Evolutionary conservation across 2,797 vertebrate species (phyloP), one percentile per base, ranked within the genome.

Genomic region (Lacerta agilis): DNA sequence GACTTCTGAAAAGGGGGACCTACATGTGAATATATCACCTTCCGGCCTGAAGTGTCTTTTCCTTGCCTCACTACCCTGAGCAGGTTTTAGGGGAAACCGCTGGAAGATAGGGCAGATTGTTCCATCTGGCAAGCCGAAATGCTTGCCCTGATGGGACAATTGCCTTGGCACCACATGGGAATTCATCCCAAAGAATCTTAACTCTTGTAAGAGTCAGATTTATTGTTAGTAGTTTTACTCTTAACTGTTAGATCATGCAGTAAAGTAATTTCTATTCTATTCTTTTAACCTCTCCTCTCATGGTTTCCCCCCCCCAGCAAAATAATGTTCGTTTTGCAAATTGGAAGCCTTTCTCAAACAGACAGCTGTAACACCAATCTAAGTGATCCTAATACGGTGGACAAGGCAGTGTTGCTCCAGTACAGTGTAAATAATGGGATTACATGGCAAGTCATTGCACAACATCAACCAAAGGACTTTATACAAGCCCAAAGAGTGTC

Each of bases 291-390:
- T 29, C 61, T 55, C 33, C 38, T 82, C 90, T 13, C 87, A 15
- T 91, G 2, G 95, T 66, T 95, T 91, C 94, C 91, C 49, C 15
- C 15, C 49, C 17, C 33, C 97, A 99, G 99, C 96, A 99, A 99
- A 97, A 99, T 99, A 97, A 99, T 99, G 98, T 99, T 99, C 96
- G 99, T 99, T 96, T 97, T 99, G 96, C 99, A 99, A 98, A 99
- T 99, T 43, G 99, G 99, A 96, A 99, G 99, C 55, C 93, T 97
- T 55, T 96, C 98, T 1, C 99, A 99, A 94, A 99, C 98, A 36
- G 98, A 98, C 92, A 99, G 98, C 95, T 99, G 99, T 94, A 99
- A 99, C 94, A 98, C 98, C 8, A 98, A 98, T 92, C 97, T 99
- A 95, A 98, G 97, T 83, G 97, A 98, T 94, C 96, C 98, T 0